Conservation (phyloP, 2,113 vertebrate genomes). For the Indri indri region DNA sequence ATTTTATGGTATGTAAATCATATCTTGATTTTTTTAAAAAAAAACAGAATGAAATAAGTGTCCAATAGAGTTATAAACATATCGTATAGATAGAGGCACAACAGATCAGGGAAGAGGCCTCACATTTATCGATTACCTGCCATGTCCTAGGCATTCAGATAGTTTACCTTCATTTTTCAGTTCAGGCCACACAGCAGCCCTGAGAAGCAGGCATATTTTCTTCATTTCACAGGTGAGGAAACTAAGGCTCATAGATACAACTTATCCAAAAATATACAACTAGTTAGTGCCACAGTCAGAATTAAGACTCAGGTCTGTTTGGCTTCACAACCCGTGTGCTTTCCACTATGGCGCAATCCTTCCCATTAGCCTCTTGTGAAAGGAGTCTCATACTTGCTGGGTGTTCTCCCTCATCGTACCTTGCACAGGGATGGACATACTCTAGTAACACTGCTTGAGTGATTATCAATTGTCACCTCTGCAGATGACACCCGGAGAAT, state of each 20-base stretch:
- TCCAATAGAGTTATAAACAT: neutral
- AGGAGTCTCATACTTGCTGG: neutral
- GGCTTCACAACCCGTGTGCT: neutral
- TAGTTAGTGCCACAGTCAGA: neutral
- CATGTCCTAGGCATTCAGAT: neutral
- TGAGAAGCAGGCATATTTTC: neutral
- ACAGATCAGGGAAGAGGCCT: neutral
- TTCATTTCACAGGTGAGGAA: neutral
- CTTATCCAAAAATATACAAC: neutral
- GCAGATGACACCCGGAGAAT: conserved; percentile 54
- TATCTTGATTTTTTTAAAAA: neutral
- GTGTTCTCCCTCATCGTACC: accelerated
- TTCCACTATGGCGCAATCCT: neutral
- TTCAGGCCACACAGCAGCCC: neutral
- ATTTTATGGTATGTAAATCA: neutral
- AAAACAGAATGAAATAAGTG: neutral
- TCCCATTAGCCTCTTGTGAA: neutral
- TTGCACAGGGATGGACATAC: neutral
- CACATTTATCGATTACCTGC: neutral
- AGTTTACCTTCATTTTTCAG: neutral
- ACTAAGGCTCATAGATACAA: neutral
- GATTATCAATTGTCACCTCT: neutral
- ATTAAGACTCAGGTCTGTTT: neutral
- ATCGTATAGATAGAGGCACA: neutral
- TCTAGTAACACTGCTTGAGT: neutral